Evolutionary conservation across 2,113 vertebrate genomes (phyloP).

Genomic region (Rhadina sibilatrix): DNA sequence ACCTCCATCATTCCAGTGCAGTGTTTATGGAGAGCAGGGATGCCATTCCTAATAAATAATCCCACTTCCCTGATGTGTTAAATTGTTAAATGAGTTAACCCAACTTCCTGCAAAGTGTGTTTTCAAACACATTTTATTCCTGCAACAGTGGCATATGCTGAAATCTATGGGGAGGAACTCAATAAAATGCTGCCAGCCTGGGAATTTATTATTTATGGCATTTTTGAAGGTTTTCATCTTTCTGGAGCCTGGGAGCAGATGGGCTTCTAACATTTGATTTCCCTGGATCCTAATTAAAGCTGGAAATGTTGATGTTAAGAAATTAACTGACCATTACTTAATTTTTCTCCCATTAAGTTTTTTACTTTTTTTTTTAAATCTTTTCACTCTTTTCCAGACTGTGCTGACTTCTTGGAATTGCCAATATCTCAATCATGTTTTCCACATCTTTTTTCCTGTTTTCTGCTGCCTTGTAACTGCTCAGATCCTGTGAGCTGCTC

Average conservation of each 20-base stretch:
- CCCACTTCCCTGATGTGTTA: neutral
- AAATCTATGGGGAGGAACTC: neutral
- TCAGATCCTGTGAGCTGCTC: neutral
- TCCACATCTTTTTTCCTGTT: neutral
- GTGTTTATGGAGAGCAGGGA: neutral
- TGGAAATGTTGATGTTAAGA: neutral
- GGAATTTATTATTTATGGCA: conserved; percentile 1
- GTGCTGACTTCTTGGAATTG: neutral
- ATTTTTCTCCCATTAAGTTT: neutral
- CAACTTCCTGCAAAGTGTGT: neutral
- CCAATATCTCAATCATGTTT: neutral
- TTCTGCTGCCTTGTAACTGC: neutral
- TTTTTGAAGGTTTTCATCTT: conserved; percentile 29
- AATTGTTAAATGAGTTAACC: neutral
- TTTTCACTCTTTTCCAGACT: neutral
- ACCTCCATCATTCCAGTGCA: fast-evolving
- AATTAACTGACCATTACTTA: conserved; percentile 41
- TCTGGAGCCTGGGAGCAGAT: neutral
- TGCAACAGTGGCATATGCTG: neutral
- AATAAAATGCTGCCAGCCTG: neutral
- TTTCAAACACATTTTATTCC: neutral
- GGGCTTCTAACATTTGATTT: conserved; percentile 1
- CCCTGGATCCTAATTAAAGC: conserved; percentile 30
- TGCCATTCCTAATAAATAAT: neutral
- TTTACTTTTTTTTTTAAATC: neutral